These are phyloP conservation scores for Grammomys surdaster DNA, from an alignment of 2,113 vertebrate genomes.

Conservation along the genomic window DNA sequence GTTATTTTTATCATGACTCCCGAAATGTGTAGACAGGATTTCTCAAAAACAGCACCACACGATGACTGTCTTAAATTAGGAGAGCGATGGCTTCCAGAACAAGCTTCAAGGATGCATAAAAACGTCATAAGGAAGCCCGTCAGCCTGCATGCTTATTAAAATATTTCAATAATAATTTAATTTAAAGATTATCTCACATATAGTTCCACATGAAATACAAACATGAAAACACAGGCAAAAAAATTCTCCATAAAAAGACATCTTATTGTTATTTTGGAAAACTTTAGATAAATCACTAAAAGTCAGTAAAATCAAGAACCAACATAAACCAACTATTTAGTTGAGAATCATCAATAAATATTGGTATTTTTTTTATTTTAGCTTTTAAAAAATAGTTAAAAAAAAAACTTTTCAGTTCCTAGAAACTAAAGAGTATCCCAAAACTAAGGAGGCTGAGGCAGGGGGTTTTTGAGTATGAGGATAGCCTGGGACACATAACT, in stretches of 20 bases:
- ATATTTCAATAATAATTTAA: neutral
- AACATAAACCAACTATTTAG: conserved; percentile 3
- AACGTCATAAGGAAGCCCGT: neutral
- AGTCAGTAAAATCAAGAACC: conserved; percentile 35
- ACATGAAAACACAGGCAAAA: conserved; percentile 35
- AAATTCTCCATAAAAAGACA: neutral
- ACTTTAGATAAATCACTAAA: conserved; percentile 37
- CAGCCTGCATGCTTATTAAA: neutral
- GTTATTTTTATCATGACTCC: conserved; percentile 78
- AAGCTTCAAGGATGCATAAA: neutral
- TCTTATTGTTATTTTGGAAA: conserved; percentile 14
- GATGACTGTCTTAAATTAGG: conserved; percentile 17
- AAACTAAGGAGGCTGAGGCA: neutral
- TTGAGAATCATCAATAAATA: conserved; percentile 5
- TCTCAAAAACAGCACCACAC: conserved; percentile 28
- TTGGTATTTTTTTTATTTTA: neutral
- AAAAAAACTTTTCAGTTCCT: neutral
- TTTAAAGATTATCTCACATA: neutral
- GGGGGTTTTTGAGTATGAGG: neutral
- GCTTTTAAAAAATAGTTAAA: neutral
- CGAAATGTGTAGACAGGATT: conserved; percentile 42
- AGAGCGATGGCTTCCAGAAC: conserved; percentile 37
- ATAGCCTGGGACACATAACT: neutral
- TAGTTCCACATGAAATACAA: conserved; percentile 28
- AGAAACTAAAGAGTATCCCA: neutral